Conservation (phyloP, 2,888 invertebrate genomes). For the Chrysina gloriosa region DNA sequence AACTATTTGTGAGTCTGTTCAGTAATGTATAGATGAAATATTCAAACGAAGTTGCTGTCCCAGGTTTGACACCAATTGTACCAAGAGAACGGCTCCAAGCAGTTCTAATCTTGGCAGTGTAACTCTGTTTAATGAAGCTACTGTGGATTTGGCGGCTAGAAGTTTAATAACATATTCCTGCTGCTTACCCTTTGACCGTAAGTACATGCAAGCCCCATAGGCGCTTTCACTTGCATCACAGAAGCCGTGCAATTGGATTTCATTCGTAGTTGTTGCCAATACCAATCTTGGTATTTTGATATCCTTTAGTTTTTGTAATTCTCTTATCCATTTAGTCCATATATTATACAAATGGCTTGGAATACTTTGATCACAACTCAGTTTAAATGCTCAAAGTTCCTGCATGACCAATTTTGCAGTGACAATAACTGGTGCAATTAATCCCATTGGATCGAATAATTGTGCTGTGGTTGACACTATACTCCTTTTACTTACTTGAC, state of each 20-base stretch:
- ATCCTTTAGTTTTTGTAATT: neutral
- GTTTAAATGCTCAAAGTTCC: conserved; percentile 1
- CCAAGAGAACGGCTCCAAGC: conserved; percentile 34
- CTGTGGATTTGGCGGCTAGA: conserved; percentile 20
- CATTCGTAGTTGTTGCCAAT: neutral
- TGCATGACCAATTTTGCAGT: conserved; percentile 28
- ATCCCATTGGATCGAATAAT: conserved; percentile 14
- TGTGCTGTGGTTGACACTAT: conserved; percentile 1
- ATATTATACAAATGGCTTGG: neutral
- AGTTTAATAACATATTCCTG: neutral
- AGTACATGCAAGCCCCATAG: conserved; percentile 47
- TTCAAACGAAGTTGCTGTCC: conserved; percentile 1
- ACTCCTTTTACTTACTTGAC: neutral
- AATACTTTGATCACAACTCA: conserved; percentile 11
- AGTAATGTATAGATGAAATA: conserved; percentile 7
- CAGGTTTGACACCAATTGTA: conserved; percentile 6
- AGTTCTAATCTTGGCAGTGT: conserved; percentile 35
- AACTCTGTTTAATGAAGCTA: conserved; percentile 37
- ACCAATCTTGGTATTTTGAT: neutral
- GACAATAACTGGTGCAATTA: conserved; percentile 12
- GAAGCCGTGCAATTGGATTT: conserved; percentile 51
- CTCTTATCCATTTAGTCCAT: neutral
- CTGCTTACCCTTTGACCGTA: neutral
- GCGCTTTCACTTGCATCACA: conserved; percentile 47
- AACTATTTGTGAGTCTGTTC: conserved; percentile 35